Percentiles rank a stretch among this genome's conserved stretches.
These are phyloP conservation scores for Mionectes macconnelli DNA, from an alignment of 2,113 vertebrate species.

Conservation along the genomic window DNA sequence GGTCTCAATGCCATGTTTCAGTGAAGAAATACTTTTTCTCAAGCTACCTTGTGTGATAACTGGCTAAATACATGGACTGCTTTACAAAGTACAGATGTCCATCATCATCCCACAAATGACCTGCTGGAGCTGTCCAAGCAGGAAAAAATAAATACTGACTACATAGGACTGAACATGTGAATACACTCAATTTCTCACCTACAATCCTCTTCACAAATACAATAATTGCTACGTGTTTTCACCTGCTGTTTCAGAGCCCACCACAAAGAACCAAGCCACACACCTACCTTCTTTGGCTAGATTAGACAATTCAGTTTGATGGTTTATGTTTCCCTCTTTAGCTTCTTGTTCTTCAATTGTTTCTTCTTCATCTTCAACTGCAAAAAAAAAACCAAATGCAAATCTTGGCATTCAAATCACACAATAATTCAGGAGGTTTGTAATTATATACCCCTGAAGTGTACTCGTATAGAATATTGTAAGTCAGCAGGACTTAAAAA, in stretches of 20 bases:
- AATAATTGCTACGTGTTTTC: neutral
- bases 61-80: neutral
- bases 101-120: neutral
- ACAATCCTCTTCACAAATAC: neutral
- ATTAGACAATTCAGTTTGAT: conserved; percentile 83
- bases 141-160: neutral
- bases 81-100: neutral
- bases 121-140: neutral
- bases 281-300: conserved; percentile 70
- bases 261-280: neutral
- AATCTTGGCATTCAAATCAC: neutral
- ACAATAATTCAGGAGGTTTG: neutral
- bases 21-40: neutral
- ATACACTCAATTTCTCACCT: neutral
- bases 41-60: neutral
- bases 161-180: neutral
- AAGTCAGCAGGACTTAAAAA: neutral
- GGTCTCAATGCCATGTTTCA: neutral
- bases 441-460: neutral
- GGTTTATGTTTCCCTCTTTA: conserved; percentile 81
- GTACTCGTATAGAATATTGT: neutral
- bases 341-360: conserved; percentile 90
- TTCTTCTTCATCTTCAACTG: conserved; percentile 85
- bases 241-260: neutral
- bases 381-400: conserved; percentile 30